Base-by-base conservation (phyloP, 1,140 invertebrate genomes). In the Drusus annulatus region DNA sequence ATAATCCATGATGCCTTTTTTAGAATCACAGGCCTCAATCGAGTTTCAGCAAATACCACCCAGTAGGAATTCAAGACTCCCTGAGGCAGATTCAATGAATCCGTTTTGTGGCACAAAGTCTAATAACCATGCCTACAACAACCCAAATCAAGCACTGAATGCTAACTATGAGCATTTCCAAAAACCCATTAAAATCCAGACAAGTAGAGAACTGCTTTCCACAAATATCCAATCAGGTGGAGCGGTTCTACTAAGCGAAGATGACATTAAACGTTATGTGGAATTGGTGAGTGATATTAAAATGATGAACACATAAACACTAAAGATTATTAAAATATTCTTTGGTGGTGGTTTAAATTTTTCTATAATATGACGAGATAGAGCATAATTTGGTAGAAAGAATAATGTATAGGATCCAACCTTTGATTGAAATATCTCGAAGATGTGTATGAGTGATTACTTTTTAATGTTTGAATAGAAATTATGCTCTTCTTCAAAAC, bases 181-280 rank as follows among this genome's bases (percentile, higher is more conserved):
- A 52, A 71, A 71, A 71, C 45, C 31, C 68, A 4, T 71, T 71
- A 51, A 71, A 52, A 6, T 10, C 3, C 31, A 36, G 31, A 36
- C 31, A 36, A 36, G 8, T 36, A 36, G 31, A 36, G 31, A 36
- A 36, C 31, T 8, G 31, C 8, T 7, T 36, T 36, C 31, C 31
- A 36, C 31, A 36, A 36, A 36, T 4, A 36, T 21, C 31, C 68
- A 71, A 71, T 51, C 68, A 71, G 51, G 23, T 71, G 19, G 16
- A 74, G 23, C 31, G 23, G 54, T 52, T n/a, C 51, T 79, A 4
- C 84, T 88, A 15, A 86, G 85, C 56, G 88, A 89, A 50, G 83
- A 82, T 15, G 87, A 88, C 45, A 81, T 89, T 19, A 87, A 89
- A 74, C 86, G 87, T 19, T 89, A 89, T 76, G 84, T 89, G 10